These are phyloP conservation scores for Rhabdophis nuchalis DNA, from an alignment of 2,797 vertebrate species.

Conservation along the genomic window DNA sequence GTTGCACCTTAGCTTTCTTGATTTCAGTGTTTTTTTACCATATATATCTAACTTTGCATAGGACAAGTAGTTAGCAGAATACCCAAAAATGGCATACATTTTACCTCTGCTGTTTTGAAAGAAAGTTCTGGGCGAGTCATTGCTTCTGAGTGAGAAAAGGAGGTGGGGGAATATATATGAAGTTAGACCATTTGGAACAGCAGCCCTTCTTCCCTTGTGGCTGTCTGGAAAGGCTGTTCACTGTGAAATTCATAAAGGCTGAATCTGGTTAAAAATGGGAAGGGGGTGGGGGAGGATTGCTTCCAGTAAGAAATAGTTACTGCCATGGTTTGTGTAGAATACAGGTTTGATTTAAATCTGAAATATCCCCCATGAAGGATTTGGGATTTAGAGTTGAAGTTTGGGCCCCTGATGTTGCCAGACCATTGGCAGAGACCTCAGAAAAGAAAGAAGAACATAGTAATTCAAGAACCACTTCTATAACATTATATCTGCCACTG, in stretches of 20 bases:
- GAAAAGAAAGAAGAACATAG: not conserved
- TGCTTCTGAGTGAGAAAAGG: not conserved
- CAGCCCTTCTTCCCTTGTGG: not conserved
- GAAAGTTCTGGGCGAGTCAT: not conserved
- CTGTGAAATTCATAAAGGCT: not conserved
- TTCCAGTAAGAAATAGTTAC: not conserved
- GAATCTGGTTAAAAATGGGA: not conserved
- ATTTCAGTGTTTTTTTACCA: not conserved
- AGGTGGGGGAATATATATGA: not conserved
- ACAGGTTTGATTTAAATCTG: not conserved
- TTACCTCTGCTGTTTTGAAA: not conserved
- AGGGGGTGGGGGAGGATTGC: not conserved
- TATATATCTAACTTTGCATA: not conserved
- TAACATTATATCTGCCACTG: not conserved
- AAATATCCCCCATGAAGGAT: not conserved
- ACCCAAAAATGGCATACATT: not conserved
- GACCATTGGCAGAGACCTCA: not conserved
- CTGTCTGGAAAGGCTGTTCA: not conserved
- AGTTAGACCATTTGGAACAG: not conserved
- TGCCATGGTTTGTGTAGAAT: not conserved
- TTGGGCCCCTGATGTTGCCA: not conserved
- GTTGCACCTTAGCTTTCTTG: not conserved
- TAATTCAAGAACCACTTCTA: not conserved
- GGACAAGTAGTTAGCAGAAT: too few species aligned
- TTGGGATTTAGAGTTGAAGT: not conserved